phyloP scores from a whole-genome alignment of 2,797 vertebrate species.

The Pampus argenteus region DNA sequence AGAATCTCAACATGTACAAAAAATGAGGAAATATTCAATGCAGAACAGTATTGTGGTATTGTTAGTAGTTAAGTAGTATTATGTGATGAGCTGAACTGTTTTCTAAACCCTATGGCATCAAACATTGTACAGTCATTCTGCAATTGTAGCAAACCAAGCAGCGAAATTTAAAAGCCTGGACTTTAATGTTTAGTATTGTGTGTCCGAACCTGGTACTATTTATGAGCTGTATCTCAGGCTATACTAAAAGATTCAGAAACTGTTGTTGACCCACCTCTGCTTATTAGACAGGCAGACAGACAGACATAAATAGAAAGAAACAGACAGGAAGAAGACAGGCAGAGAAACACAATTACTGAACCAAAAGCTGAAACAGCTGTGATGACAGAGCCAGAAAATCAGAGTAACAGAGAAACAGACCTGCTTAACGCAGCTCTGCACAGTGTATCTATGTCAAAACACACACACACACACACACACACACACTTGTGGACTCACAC shows the following conservation, averaged over 20 bases:
- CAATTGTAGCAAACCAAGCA: not conserved
- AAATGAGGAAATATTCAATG: constrained; percentile 4
- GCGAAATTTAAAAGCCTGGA: not conserved
- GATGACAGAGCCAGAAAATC: constrained; percentile 8
- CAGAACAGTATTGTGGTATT: constrained; percentile 5
- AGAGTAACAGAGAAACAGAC: constrained; percentile 19
- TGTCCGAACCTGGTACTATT: too few species aligned
- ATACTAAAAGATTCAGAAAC: constrained; percentile 14
- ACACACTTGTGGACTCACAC: constrained; percentile 1
- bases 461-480: constrained; percentile 3
- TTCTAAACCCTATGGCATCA: not conserved
- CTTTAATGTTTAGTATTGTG: constrained; percentile 8
- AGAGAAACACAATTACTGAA: constrained; percentile 13
- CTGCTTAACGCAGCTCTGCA: constrained; percentile 14
- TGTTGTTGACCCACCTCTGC: constrained; percentile 5
- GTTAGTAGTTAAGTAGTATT: constrained; percentile 13
- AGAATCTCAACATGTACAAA: constrained; percentile 16
- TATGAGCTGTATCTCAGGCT: not conserved
- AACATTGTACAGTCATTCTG: not conserved
- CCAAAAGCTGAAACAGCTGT: not conserved
- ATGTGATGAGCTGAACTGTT: constrained; percentile 20
- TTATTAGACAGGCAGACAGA: constrained; percentile 16
- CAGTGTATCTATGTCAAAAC: constrained; percentile 17
- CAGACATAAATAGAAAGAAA: not conserved
- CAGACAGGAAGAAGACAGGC: not conserved